These are phyloP conservation scores for Acleris sparsana DNA, from an alignment of 2,888 invertebrate genomes.

Conservation along the genomic window DNA sequence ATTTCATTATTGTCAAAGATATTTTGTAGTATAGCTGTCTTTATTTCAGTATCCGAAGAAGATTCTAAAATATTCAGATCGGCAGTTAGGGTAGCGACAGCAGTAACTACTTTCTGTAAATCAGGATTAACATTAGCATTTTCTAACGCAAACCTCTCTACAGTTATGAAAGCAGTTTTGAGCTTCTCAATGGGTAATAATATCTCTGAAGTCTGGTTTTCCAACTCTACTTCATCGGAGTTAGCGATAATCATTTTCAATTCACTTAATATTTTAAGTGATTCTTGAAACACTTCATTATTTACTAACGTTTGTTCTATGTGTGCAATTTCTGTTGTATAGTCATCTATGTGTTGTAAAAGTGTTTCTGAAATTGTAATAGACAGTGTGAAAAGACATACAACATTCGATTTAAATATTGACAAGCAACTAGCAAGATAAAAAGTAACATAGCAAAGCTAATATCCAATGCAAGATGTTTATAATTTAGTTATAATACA, in stretches of 20 bases:
- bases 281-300: constrained; percentile 44
- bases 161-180: constrained; percentile 4
- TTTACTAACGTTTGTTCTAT: constrained; percentile 37
- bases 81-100: constrained; percentile 1
- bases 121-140: constrained; percentile 1
- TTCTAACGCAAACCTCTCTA: constrained; percentile 10
- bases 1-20: background rate
- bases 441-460: too few species aligned
- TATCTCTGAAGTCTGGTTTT: constrained; percentile 1
- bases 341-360: constrained; percentile 50
- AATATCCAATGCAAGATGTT: too few species aligned
- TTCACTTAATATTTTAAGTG: constrained; percentile 45
- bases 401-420: too few species aligned
- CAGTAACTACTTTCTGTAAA: constrained; percentile 1
- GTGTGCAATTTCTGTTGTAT: constrained; percentile 46
- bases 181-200: constrained; percentile 10
- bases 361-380: constrained; percentile 40
- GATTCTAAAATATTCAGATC: constrained; percentile 9
- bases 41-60: background rate
- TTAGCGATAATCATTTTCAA: constrained; percentile 44
- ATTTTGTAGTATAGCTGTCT: background rate
- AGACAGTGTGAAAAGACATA: constrained; percentile 4
- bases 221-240: constrained; percentile 6
- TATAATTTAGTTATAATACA: too few species aligned
- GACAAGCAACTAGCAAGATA: too few species aligned